These are phyloP conservation scores for Hyalella azteca DNA, from an alignment of 2,888 invertebrate genomes.

Conservation along the genomic window DNA sequence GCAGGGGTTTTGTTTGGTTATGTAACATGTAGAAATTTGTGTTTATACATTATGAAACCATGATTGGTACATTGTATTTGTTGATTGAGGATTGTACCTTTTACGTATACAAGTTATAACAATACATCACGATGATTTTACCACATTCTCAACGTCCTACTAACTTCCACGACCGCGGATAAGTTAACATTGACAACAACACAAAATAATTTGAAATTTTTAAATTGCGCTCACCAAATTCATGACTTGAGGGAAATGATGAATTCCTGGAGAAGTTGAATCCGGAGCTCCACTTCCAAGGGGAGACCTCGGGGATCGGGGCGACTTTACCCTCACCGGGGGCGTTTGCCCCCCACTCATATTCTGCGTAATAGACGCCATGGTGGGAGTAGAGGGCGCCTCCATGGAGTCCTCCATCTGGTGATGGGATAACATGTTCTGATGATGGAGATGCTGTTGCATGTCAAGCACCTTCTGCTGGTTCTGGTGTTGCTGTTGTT, in stretches of 20 bases:
- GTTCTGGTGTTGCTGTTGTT: constrained; percentile 35
- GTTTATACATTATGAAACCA: too few species aligned
- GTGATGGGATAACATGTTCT: constrained; percentile 12
- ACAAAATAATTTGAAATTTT: neutral
- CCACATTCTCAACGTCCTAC: too few species aligned
- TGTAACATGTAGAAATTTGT: too few species aligned
- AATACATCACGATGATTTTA: too few species aligned
- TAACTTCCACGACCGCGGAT: too few species aligned
- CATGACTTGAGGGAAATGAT: constrained; percentile 54
- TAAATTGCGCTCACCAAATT: constrained; percentile 46
- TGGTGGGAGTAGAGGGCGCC: neutral
- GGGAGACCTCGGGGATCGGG: constrained; percentile 19
- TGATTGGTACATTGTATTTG: too few species aligned
- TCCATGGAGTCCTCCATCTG: constrained; percentile 38
- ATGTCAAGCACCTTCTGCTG: constrained; percentile 31
- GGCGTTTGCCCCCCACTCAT: neutral
- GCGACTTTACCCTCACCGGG: constrained; percentile 30
- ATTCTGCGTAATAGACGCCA: neutral
- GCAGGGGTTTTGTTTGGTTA: too few species aligned
- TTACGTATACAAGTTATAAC: too few species aligned
- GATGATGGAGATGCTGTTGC: constrained; percentile 8
- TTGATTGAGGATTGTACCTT: too few species aligned
- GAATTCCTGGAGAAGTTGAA: constrained; percentile 1
- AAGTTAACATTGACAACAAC: neutral
- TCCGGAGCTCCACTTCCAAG: constrained; percentile 8